Base-by-base conservation (phyloP, 2,888 invertebrate species). In the Agrilus mali region DNA sequence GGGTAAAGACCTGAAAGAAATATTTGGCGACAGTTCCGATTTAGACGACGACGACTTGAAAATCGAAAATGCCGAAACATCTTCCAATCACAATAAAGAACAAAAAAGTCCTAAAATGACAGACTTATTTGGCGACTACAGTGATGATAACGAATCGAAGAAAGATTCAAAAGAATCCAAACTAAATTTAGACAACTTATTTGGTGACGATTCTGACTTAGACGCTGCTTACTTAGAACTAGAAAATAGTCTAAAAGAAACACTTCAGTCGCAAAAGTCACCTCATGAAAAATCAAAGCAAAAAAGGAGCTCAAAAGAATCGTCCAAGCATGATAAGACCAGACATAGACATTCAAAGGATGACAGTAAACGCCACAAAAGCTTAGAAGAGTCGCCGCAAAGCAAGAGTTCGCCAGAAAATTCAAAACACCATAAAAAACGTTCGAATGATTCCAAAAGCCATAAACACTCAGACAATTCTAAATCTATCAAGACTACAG, bases 181-280 rank as follows among this genome's bases (percentile, higher is more conserved):
- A 10, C 27, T 27, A 27, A 27, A 15, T 66, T 64, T 72, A 14
- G 65, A 71, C 60, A 71, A 64, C 40, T 61, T 74, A 7, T 73
- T 73, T 58, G 73, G 73, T 4, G 72, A 73, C 47, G 70, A 71
- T 6, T 70, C 70, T 2, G 71, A 69, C 5, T 69, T 68, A 49
- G 70, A 71, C 20, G 48, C 16, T 13, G 14, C 16, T 15, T 35
- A 15, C 13, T 16, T 35, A 35, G 7, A 49, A 51, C 46, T 32
- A 34, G 27, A 27, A 27, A 27, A 27, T 10, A 27, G 27, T 27
- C 4, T 27, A 27, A 27, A 27, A 27, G 27, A 27, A 27, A 27
- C 27, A 27, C 27, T 27, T 27, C 8, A 27, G 10, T 27, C 27
- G 27, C 27, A 27, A 27, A 37, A 37, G 6, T 4, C 15, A 8